Evolutionary conservation across 2,113 vertebrate species (phyloP), one percentile per base, ranked within the genome.

Genomic region (Poeciliopsis occidentalis): DNA sequence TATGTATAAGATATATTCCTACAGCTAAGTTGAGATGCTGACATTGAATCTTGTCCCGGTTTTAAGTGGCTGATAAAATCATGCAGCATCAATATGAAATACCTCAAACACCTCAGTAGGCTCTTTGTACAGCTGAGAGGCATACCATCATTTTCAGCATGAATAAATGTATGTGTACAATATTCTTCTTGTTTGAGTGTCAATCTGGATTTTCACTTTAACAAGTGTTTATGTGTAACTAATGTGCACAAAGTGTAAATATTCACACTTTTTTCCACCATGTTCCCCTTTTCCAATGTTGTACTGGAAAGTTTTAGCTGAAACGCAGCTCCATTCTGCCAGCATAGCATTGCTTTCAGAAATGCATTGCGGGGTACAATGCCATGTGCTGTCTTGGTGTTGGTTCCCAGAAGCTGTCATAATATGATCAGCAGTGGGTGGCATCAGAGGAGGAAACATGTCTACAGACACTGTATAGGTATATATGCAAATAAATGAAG

Each of bases 321-420:
- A 81, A 62, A 76, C 64, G 79, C 69, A 64, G 69, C 79, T 34
- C 70, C 44, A 34, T 82, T 75, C 75, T 67, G 82, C 67, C 86
- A 72, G 68, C 19, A 77, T 67, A 39, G 68, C 70, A 61, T 73
- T 31, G 69, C 75, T 75, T 69, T 70, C 81, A 73, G 79, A 87
- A 86, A 78, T 64, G 64, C 83, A 74, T 67, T 64, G 75, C 62
- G 10, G 79, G 72, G 67, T 79, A 54, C 15, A 30, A 79, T 77
- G 75, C 71, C 62, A 76, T 66, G 69, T 67, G 67, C 73, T 71
- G 76, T 69, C 66, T 72, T 70, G 54, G 66, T 68, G 64, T 69
- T 34, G 15, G 60, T 90, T 89, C 81, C 81, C 80, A 76, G 81
- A 85, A 90, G 69, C 88, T 89, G 88, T 89, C 81, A 88, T 60